These are phyloP conservation scores for Sebastes reedi DNA, from an alignment of 2,797 vertebrate species.

Conservation along the genomic window DNA sequence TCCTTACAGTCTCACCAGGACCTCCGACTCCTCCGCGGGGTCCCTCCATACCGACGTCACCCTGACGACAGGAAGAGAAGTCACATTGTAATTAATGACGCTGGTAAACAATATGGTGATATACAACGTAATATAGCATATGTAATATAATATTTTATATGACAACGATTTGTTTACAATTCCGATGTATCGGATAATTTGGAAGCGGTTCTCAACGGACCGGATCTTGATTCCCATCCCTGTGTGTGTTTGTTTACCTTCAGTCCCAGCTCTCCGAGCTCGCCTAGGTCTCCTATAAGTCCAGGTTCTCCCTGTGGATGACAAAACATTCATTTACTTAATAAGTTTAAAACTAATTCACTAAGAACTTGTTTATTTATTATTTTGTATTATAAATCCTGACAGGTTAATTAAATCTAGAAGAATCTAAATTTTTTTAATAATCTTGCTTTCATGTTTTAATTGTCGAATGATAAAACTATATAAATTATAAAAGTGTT, in stretches of 20 bases:
- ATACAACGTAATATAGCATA: background rate
- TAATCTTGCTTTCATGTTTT: background rate
- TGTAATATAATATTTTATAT: background rate
- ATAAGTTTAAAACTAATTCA: background rate
- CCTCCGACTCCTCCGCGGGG: slow-evolving; percentile 78
- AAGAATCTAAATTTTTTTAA: background rate
- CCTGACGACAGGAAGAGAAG: slow-evolving; percentile 58
- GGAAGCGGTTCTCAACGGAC: too few relatives aligned
- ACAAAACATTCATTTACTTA: background rate
- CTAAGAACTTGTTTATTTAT: too few relatives aligned
- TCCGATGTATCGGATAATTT: too few relatives aligned
- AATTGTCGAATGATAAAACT: background rate
- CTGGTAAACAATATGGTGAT: background rate
- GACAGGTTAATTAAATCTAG: background rate
- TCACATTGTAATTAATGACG: background rate
- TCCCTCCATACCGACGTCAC: slow-evolving; percentile 77
- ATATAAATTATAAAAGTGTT: background rate
- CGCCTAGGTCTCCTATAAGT: slow-evolving; percentile 73
- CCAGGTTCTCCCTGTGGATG: slow-evolving; percentile 76
- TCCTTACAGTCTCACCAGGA: slow-evolving; percentile 77
- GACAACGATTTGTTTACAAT: background rate
- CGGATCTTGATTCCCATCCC: too few relatives aligned
- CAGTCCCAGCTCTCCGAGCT: slow-evolving; percentile 56
- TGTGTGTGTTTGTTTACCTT: slow-evolving; percentile 67
- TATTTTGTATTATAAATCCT: background rate